Evolutionary conservation across 2,888 invertebrate species (phyloP), one percentile per base, ranked within the genome.

Genomic region (Rhagonycha fulva): DNA sequence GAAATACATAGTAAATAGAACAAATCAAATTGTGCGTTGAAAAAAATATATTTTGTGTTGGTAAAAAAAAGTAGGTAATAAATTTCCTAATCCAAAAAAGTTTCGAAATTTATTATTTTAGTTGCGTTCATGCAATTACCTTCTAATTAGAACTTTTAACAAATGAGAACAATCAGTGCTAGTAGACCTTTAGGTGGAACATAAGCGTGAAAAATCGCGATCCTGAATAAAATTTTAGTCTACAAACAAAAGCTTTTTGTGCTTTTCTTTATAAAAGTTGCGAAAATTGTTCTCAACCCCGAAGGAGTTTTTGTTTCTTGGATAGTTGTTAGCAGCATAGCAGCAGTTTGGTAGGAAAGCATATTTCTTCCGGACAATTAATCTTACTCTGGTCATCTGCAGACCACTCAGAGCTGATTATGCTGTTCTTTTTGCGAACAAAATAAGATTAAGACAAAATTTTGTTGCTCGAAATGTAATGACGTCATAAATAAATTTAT

Each of bases 321-420:
- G 26, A 66, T 47, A 70, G 76, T 76, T 76, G 76, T 69, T 70
- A 70, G 72, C 47, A 76, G 70, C 66, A 76, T 70, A 70, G 72
- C 47, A 76, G 70, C 66, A 76, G 70, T 68, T 75, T 63, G 47
- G 68, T 62, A 60, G 67, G 72, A 77, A 77, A 77, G 75, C 79
- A 76, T 75, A 79, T 77, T 79, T 77, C 71, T 74, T 75, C 69
- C 74, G 63, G 62, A 76, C 77, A 77, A 79, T 79, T 79, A 79
- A 79, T 79, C 79, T 79, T 75, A 68, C 63, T 47, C 73, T 74
- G 76, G 79, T 79, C 79, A 79, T 77, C 77, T 75, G 73, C 79
- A 79, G 79, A 70, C 77, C 75, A 77, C 74, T 77, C 77, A 62
- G 75, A 68, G 69, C 68, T 75, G 77, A 79, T 79, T 75, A 77